Conservation (phyloP, 2,888 invertebrate genomes). For the Eurois occulta region DNA sequence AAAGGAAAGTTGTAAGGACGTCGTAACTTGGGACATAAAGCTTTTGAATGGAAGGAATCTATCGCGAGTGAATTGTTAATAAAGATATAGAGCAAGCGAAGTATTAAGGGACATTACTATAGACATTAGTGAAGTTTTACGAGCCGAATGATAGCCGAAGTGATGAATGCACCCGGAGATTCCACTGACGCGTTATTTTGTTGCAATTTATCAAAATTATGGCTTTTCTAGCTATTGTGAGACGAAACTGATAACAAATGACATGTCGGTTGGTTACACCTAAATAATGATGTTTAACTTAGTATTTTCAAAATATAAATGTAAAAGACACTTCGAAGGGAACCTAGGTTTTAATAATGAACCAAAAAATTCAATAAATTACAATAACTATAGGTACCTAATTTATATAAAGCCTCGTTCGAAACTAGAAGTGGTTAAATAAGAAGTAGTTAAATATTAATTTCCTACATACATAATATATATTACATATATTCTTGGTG, state of each 20-base stretch:
- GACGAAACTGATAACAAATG: conserved; percentile 46
- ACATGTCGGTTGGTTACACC: neutral
- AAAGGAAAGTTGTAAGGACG: conserved; percentile 87
- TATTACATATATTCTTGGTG: no score
- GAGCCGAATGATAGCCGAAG: conserved; percentile 79
- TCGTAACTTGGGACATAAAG: conserved; percentile 88
- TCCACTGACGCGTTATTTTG: conserved; percentile 68
- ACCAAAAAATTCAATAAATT: neutral
- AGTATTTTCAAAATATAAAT: neutral
- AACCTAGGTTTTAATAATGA: conserved; percentile 18
- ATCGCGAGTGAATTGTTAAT: conserved; percentile 89
- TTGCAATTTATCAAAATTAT: conserved; percentile 79
- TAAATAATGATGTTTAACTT: conserved; percentile 9
- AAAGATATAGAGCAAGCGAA: conserved; percentile 88
- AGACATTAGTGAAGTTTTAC: conserved; percentile 88
- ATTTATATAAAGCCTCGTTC: neutral
- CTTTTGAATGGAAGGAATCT: conserved; percentile 88
- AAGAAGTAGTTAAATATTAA: neutral
- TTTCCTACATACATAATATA: no score
- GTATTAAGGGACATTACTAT: conserved; percentile 78
- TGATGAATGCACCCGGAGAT: conserved; percentile 85
- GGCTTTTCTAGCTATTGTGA: conserved; percentile 47
- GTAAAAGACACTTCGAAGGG: neutral
- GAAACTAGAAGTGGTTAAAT: neutral
- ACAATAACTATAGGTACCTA: neutral